Evolutionary conservation across 2,797 vertebrate genomes (phyloP), one percentile per base, ranked within the genome.

Genomic region (Luscinia luscinia): DNA sequence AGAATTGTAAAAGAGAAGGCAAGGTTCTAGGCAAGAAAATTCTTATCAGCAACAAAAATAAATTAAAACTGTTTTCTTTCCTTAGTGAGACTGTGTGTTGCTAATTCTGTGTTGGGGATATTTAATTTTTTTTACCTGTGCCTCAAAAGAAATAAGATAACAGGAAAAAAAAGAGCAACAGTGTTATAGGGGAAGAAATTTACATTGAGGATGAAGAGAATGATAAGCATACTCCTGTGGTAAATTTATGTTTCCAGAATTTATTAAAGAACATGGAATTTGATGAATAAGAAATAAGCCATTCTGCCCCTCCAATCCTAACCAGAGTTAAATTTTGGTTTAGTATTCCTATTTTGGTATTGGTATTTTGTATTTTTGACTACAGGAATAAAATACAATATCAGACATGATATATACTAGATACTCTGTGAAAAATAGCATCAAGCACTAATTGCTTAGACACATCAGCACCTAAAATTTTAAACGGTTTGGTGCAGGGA

Each of bases 1-100:
- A 84, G 34, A 62, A 89, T 75, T 85, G 78, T 78, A 73, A 80
- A 88, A 87, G 15, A 81, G 52, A 89, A 91, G 58, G 49, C 34
- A 92, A 77, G 59, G 38, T 72, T 91, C 72, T 70, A 45, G 73
- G 79, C n/a, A 92, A 90, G 77, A 90, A 75, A 72, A 89, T 80
- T 57, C 63, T 64, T 94, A 89, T 88, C 77, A 84, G 34, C 41
- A 77, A 59, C 36, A 92, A 87, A 95, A 89, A 59, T 58, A 88
- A 77, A 96, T 10, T 21, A 80, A 92, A 94, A 61, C 10, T 38
- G 34, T 78, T 92, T 85, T 85, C 36, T 94, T 84, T 83, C 49
- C 79, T 68, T 66, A 81, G 59, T 49, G 48, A 84, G 27, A 55
- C 23, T 52, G 30, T 73, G 21, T 48, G n/a, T 70, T 83, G 12